phyloP scores from a whole-genome alignment of 2,888 invertebrate genomes.

The Diplolepis rosae region DNA sequence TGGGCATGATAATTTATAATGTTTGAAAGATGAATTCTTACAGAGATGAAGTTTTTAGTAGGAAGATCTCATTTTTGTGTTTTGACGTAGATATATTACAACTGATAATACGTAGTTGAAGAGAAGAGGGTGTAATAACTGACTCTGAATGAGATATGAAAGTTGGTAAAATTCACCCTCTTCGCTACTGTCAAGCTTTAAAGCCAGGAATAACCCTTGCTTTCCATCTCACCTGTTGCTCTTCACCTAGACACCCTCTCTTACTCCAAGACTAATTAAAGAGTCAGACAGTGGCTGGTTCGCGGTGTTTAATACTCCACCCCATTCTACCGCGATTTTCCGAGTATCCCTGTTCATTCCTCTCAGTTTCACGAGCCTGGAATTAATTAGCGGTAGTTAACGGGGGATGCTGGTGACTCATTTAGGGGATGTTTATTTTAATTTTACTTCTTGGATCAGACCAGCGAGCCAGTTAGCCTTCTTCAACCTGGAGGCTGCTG shows the following conservation, averaged over 20 bases:
- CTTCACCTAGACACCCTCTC: constrained; percentile 65
- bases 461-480: not conserved
- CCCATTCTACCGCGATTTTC: constrained; percentile 52
- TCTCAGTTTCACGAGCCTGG: constrained; percentile 67
- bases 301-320: constrained; percentile 68
- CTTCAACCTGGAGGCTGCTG: constrained; percentile 51
- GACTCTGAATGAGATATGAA: constrained; percentile 25
- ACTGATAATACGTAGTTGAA: constrained; percentile 10
- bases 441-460: constrained; percentile 59
- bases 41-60: not conserved
- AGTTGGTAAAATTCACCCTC: constrained; percentile 42
- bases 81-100: constrained; percentile 19
- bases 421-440: constrained; percentile 72
- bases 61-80: constrained; percentile 4
- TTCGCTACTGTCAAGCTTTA: constrained; percentile 49
- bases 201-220: constrained; percentile 71
- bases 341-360: constrained; percentile 58
- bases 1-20: not conserved
- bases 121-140: constrained; percentile 13
- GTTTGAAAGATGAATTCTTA: not conserved
- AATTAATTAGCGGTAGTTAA: constrained; percentile 68
- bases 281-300: constrained; percentile 69
- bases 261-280: constrained; percentile 69
- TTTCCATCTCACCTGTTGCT: constrained; percentile 73
- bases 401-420: constrained; percentile 60